Conservation (phyloP, 1,140 invertebrate species). For the Penaeus japonicus region DNA sequence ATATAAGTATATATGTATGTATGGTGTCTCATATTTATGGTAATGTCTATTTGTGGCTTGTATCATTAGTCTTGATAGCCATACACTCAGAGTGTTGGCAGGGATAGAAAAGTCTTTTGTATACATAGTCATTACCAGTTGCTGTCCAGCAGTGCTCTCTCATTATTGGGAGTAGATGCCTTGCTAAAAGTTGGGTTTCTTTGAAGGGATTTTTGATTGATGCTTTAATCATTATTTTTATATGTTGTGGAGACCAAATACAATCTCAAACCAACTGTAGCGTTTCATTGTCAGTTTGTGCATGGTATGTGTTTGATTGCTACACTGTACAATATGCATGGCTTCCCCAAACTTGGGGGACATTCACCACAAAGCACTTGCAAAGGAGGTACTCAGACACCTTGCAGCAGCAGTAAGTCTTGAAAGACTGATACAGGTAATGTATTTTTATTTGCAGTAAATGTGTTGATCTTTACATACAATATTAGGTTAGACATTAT, state of each 20-base stretch:
- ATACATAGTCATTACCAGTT: too few species aligned
- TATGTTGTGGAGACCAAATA: constrained; percentile 35
- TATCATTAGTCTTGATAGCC: not conserved
- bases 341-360: not conserved
- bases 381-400: too few species aligned
- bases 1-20: not conserved
- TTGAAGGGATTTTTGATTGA: not conserved
- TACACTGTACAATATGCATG: constrained; percentile 21
- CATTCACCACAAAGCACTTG: too few species aligned
- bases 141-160: too few species aligned
- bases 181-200: not conserved
- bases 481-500: too few species aligned
- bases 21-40: not conserved
- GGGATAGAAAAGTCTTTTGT: too few species aligned
- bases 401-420: too few species aligned
- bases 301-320: not conserved
- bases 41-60: not conserved
- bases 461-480: too few species aligned
- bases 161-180: too few species aligned
- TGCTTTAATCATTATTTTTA: constrained; percentile 41
- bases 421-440: too few species aligned
- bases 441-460: too few species aligned
- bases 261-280: constrained; percentile 24
- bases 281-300: constrained; percentile 30
- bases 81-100: not conserved